phyloP scores from a whole-genome alignment of 1,140 invertebrate species.

The Limonius californicus region DNA sequence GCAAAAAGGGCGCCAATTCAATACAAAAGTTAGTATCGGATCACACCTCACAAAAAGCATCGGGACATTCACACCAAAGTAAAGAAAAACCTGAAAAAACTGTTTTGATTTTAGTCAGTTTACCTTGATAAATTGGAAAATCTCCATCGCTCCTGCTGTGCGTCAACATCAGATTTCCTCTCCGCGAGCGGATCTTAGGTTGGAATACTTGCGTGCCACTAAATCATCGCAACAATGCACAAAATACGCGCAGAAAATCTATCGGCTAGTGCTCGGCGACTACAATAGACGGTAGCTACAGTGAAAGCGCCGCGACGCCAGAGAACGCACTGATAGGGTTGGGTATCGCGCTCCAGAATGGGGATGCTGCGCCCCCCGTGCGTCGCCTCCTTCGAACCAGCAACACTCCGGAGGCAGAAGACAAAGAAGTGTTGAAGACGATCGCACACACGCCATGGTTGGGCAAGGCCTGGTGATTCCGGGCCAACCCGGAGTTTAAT shows the following conservation, averaged over 20 bases:
- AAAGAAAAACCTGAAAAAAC: background rate
- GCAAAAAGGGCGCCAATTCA: too few species aligned
- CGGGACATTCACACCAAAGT: background rate
- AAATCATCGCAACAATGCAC: constrained; percentile 3
- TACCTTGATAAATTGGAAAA: constrained; percentile 65
- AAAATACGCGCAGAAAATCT: background rate
- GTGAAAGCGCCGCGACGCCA: constrained; percentile 19
- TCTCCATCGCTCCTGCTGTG: constrained; percentile 77
- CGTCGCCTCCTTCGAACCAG: background rate
- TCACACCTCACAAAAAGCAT: too few species aligned
- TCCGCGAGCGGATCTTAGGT: background rate
- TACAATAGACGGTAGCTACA: background rate
- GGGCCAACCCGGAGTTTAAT: too few species aligned
- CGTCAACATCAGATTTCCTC: constrained; percentile 59
- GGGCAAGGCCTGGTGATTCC: too few species aligned
- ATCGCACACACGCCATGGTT: too few species aligned
- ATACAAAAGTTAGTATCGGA: too few species aligned
- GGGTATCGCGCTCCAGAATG: background rate
- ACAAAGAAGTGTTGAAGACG: too few species aligned
- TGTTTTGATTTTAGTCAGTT: background rate
- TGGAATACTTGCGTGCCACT: background rate
- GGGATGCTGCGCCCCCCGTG: constrained; percentile 12
- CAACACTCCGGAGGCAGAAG: background rate
- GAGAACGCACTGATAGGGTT: constrained; percentile 21
- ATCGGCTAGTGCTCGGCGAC: background rate